phyloP scores from a whole-genome alignment of 2,113 vertebrate species.

The Panthera tigris region DNA sequence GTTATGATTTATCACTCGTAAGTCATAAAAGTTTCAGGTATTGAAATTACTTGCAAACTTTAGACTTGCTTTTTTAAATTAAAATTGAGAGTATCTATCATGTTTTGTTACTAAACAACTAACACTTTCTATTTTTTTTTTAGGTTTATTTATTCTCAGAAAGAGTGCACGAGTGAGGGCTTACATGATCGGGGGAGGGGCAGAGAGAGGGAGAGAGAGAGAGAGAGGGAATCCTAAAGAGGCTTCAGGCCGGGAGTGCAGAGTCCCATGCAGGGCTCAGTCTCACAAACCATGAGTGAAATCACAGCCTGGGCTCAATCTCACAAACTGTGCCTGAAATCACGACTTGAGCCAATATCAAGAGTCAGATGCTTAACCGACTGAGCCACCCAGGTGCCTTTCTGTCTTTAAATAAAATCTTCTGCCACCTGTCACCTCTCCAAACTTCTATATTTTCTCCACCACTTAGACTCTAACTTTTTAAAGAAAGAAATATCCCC shows the following conservation, averaged over 20 bases:
- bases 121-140: not conserved
- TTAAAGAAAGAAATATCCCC: not conserved
- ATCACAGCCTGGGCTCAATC: too few relatives aligned
- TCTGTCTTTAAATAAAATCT: not conserved
- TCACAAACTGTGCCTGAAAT: too few relatives aligned
- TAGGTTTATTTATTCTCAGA: too few relatives aligned
- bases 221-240: too few relatives aligned
- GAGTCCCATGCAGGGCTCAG: too few relatives aligned
- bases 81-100: not conserved
- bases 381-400: not conserved
- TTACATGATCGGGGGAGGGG: too few relatives aligned
- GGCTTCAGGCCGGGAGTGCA: too few relatives aligned
- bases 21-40: not conserved
- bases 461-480: not conserved
- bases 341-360: too few relatives aligned
- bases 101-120: not conserved
- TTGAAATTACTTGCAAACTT: not conserved
- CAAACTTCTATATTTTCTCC: not conserved
- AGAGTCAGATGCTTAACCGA: too few relatives aligned
- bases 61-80: not conserved
- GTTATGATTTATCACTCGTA: not conserved
- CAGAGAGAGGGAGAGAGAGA: too few relatives aligned
- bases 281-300: too few relatives aligned
- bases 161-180: too few relatives aligned
- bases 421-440: accelerated